Base-by-base conservation (phyloP, 2,888 invertebrate genomes). In the Buathra laborator region DNA sequence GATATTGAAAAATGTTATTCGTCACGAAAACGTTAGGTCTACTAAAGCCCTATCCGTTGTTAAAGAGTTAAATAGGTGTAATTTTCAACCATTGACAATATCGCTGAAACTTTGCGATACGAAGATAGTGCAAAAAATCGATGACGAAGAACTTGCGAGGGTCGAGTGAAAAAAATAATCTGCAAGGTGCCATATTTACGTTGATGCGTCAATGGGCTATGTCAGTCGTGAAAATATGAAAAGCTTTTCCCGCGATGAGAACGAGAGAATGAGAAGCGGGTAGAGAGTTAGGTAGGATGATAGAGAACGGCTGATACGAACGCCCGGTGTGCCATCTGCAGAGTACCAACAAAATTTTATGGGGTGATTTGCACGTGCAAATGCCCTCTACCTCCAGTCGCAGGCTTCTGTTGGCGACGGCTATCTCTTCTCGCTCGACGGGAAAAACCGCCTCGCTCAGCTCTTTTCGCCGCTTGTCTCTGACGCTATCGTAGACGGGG, bases 291-390 rank as follows among this genome's bases (percentile, higher is more conserved):
- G 75, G 44, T 19, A 70, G 62, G 70, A 79, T 56, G 66, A 80
- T 51, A 71, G 29, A 76, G 67, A 56, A 24, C 43, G 29, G 56
- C 68, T 74, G 51, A 70, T 51, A 75, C 43, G 53, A 46, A 77
- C 44, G 16, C 48, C 37, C 43, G 48, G 51, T 71, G 84, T 82
- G 81, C 78, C 82, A 84, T 82, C 77, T 77, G 78, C 85, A 74
- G 72, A 78, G 78, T 80, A 76, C 79, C 86, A 77, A 86, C 83
- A 83, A 86, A 87, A 86, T 87, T 84, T 87, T 83, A 86, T 84
- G 79, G 79, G 79, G 80, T 81, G 79, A 86, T 87, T 87, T 86
- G 72, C 79, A 78, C 84, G 86, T 83, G 86, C 78, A 82, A 87
- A 87, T 83, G 84, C 79, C 81, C 43, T 56, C 51, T 44, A 14